Evolutionary conservation across 2,797 vertebrate genomes (phyloP).

Genomic region (Melanotaenia nigrans): DNA sequence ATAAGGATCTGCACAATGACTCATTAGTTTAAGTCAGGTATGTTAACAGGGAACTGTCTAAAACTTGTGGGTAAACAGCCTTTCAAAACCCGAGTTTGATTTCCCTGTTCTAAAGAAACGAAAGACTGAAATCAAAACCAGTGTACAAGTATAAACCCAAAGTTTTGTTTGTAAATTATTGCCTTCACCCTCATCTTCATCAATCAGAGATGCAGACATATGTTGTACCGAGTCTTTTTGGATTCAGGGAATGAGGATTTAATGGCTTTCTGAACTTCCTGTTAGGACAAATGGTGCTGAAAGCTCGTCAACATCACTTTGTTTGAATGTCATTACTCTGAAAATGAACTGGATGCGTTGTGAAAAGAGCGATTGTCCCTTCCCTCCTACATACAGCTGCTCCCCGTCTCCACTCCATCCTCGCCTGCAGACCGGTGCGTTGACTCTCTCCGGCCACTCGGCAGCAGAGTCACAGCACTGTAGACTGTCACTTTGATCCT

Average conservation of each 20-base stretch:
- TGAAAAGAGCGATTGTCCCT: constrained; percentile 17
- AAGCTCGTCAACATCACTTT: constrained; percentile 10
- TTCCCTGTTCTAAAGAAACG: not conserved
- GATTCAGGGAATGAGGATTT: too few species aligned
- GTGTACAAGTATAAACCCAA: not conserved
- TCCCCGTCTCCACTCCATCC: not conserved
- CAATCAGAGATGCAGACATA: not conserved
- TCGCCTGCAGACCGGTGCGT: constrained; percentile 35
- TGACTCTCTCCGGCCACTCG: constrained; percentile 63
- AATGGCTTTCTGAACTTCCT: not conserved
- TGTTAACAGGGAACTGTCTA: not conserved
- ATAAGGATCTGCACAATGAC: too few species aligned
- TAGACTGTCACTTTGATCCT: constrained; percentile 73
- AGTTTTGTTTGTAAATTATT: not conserved
- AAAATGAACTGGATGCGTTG: constrained; percentile 19
- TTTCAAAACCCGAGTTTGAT: too few species aligned
- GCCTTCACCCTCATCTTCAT: not conserved
- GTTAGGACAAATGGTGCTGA: constrained; percentile 3
- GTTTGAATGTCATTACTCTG: constrained; percentile 4
- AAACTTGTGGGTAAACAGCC: not conserved
- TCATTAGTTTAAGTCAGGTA: not conserved
- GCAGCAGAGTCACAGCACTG: constrained; percentile 61
- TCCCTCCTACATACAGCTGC: constrained; percentile 9
- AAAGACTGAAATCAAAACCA: not conserved
- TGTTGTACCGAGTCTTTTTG: too few species aligned